Base-by-base conservation (phyloP, 2,113 vertebrate species). In the Fukomys damarensis region DNA sequence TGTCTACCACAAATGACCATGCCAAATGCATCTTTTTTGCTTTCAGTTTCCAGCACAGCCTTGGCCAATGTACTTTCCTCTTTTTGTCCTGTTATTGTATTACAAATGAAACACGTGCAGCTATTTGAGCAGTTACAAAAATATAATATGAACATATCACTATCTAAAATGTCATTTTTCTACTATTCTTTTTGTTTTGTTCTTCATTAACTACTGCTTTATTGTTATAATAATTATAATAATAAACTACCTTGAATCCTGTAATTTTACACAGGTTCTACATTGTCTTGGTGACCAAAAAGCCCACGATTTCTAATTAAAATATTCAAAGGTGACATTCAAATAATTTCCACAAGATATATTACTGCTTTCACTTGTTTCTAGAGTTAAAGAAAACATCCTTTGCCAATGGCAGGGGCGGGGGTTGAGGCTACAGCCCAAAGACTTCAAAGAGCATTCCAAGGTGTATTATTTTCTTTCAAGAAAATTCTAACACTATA, bases 401-500 rank as follows among this genome's bases (percentile, higher is more conserved):
- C 4, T 92, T 89, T 81, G 46, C 43, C 76, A 94, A 76, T 5
- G 43, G 35, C n/a, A 19, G 1, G 49, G 2, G 35, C 43, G 58
- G 5, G 43, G 66, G 20, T 0, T 63, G 30, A 61, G 80, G 80
- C 26, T 4, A 68, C 87, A 49, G 52, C 91, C 96, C 41, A 59
- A 95, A 97, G 87, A 24, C 88, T 91, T 97, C 85, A 97, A 97
- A 91, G 59, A 3, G 12, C 80, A 91, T 87, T 52, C 85, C 2
- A 43, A 26, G 76, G 86, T 30, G 77, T 98, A 93, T 70, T 98
- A 94, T 94, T 97, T 98, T 98, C 96, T 97, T 97, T 97, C 93
- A 96, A 98, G 98, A 97, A 96, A 93, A 94, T 96, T 95, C 94
- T 96, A 96, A 88, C 89, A 86, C 90, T 96, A 96, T 98, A 96